These are phyloP conservation scores for Escarpia spicata DNA, from an alignment of 2,888 invertebrate species.

Conservation along the genomic window DNA sequence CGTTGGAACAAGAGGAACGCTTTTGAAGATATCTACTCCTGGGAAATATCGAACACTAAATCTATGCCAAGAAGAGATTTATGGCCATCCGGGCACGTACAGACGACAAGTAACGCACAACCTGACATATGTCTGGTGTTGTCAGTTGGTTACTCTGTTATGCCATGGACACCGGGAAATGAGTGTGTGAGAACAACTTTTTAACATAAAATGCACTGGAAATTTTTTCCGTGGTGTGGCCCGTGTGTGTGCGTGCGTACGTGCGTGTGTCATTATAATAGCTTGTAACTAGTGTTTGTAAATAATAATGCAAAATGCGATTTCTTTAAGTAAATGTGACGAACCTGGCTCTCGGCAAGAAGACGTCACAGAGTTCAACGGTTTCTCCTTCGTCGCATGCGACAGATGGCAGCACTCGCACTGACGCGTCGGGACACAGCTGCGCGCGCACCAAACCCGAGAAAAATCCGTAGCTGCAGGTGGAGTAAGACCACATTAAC, in stretches of 20 bases:
- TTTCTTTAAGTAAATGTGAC: not conserved
- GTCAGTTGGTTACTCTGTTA: too few relatives aligned
- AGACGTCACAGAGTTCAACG: not conserved
- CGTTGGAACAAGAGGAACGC: not conserved
- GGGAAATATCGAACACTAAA: not conserved
- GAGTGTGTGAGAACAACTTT: too few relatives aligned
- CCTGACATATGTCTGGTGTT: too few relatives aligned
- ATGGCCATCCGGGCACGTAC: not conserved
- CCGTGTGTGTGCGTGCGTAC: too few relatives aligned
- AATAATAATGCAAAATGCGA: not conserved
- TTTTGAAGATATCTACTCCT: not conserved
- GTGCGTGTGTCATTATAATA: too few relatives aligned
- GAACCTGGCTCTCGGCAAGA: slow-evolving; percentile 10
- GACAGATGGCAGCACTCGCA: not conserved
- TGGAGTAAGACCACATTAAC: too few relatives aligned
- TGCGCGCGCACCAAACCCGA: not conserved
- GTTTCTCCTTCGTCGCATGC: not conserved
- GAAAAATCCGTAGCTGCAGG: not conserved
- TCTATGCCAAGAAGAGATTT: slow-evolving; percentile 6
- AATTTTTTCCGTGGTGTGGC: too few relatives aligned
- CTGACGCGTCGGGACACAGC: not conserved
- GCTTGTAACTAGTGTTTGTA: too few relatives aligned
- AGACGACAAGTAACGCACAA: not conserved
- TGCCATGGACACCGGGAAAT: too few relatives aligned
- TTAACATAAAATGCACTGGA: too few relatives aligned